Percentiles rank a stretch among this genome's conserved stretches.
These are phyloP conservation scores for Margarornis squamiger DNA, from an alignment of 2,797 vertebrate species.

Conservation along the genomic window DNA sequence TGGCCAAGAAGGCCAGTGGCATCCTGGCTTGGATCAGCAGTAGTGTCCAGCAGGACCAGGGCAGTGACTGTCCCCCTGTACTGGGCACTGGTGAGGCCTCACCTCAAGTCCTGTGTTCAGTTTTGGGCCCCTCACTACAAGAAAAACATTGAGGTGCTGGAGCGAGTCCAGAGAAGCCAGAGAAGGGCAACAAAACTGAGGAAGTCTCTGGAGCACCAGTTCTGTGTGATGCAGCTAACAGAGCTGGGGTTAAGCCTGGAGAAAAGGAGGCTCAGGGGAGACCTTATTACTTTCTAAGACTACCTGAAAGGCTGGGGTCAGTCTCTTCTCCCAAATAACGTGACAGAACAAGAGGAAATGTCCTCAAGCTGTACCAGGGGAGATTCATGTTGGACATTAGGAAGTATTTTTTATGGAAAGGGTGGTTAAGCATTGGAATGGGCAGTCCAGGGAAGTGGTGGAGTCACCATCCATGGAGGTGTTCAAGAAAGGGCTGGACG, in stretches of 20 bases:
- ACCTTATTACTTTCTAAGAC: rapidly evolving
- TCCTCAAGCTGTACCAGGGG: neutral
- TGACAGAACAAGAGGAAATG: neutral
- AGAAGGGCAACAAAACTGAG: neutral
- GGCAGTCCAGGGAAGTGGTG: neutral
- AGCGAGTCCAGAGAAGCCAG: neutral
- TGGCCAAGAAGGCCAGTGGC: neutral
- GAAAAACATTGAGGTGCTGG: neutral
- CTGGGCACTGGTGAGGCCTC: neutral
- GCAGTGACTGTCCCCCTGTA: neutral
- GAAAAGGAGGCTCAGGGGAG: neutral
- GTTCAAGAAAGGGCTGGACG: neutral
- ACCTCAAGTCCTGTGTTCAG: neutral
- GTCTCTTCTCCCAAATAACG: rapidly evolving
- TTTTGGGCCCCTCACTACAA: neutral
- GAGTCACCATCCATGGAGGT: neutral
- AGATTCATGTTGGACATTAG: neutral
- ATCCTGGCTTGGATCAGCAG: neutral
- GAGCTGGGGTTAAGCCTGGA: neutral
- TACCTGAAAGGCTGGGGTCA: rapidly evolving
- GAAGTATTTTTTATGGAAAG: neutral
- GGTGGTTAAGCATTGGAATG: neutral
- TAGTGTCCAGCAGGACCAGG: neutral
- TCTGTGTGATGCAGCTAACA: neutral
- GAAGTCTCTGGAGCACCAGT: neutral